A percentile compares a stretch with the other conserved stretches of the same genome.
Conservation (phyloP, 2,797 vertebrate species). For the Monodelphis domestica region DNA sequence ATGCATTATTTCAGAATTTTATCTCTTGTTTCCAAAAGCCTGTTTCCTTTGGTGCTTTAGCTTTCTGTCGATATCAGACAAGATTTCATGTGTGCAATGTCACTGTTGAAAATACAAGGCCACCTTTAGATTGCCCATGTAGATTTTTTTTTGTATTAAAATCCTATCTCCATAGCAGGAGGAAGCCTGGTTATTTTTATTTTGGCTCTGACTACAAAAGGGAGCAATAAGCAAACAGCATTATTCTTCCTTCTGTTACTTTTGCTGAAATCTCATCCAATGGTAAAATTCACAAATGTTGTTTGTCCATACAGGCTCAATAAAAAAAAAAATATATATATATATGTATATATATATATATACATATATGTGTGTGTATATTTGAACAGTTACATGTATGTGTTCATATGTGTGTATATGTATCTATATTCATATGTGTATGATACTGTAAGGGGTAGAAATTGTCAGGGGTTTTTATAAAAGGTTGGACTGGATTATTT, state of each 20-base stretch:
- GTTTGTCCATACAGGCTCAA: background rate
- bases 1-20: constrained; percentile 43
- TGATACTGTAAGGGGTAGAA: no score
- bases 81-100: constrained; percentile 41
- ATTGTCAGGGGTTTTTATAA: no score
- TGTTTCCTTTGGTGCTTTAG: constrained; percentile 10
- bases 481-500: no score
- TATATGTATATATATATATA: no score
- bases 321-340: background rate
- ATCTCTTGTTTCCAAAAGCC: background rate
- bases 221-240: background rate
- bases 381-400: no score
- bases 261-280: constrained; percentile 7
- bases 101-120: constrained; percentile 38
- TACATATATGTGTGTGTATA: no score
- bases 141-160: constrained; percentile 55
- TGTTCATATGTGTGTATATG: no score
- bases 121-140: constrained; percentile 29
- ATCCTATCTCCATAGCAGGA: constrained; percentile 58
- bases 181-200: constrained; percentile 48
- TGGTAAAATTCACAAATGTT: background rate
- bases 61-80: constrained; percentile 45
- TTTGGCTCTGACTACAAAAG: constrained; percentile 49
- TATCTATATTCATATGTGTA: no score
- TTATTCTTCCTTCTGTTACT: constrained; percentile 38